Conservation (phyloP, 2,888 invertebrate species). For the Subacronicta megacephala region DNA sequence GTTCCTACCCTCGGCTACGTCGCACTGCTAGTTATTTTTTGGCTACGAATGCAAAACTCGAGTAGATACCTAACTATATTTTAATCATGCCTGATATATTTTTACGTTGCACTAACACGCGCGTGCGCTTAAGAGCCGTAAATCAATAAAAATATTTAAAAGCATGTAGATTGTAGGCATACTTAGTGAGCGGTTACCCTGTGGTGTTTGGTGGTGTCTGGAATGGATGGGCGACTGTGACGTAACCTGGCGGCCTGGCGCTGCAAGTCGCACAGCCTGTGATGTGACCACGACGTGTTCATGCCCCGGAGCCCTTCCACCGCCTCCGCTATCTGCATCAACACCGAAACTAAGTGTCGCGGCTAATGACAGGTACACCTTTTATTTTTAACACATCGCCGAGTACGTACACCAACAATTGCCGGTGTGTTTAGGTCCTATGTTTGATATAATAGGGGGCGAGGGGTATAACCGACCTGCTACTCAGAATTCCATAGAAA, state of each 20-base stretch:
- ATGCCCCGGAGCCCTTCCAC: conserved; percentile 82
- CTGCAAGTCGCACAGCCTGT: conserved; percentile 79
- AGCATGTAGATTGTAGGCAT: conserved; percentile 1
- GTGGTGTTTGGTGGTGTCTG: conserved; percentile 76
- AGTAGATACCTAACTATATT: neutral
- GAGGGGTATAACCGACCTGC: too few species aligned
- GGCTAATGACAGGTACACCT: too few species aligned
- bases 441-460: too few species aligned
- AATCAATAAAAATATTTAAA: conserved; percentile 6
- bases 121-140: conserved; percentile 13
- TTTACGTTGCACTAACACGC: conserved; percentile 17
- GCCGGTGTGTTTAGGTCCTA: too few species aligned
- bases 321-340: conserved; percentile 76
- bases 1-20: too few species aligned
- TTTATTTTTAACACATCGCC: too few species aligned
- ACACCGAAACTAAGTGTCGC: neutral
- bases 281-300: conserved; percentile 86
- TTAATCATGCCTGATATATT: neutral
- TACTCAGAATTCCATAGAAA: too few species aligned
- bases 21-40: too few species aligned
- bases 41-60: too few species aligned
- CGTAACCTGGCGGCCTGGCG: conserved; percentile 78
- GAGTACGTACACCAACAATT: too few species aligned
- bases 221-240: conserved; percentile 80
- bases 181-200: conserved; percentile 60